Base-by-base conservation (phyloP, 2,113 vertebrate species). In the Syngnathus floridae region DNA sequence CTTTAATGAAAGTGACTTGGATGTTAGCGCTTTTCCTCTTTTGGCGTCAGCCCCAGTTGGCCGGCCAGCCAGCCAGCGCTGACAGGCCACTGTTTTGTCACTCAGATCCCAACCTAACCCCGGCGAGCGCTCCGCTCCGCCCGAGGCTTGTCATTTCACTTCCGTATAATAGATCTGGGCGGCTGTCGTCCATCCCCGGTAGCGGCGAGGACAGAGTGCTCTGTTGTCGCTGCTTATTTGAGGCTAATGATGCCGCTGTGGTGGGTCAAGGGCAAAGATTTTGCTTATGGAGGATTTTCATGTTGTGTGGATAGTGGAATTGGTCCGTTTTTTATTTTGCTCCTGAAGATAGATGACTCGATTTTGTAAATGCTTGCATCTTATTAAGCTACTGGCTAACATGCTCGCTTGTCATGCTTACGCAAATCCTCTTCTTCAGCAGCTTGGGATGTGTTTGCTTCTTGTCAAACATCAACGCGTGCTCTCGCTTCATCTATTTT, bases 31-130 rank as follows among this genome's bases (percentile, higher is more conserved):
- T 56, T 56, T 56, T 56, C 54, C 54, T 13, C 2, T 12, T 26
- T 31, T 31, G 26, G 26, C 3, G 54, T 36, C 54, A 7, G 54
- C 26, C 16, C 14, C 54, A 35, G 54, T 56, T 56, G 36, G 54
- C 14, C 54, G 17, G 54, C 35, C 35, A 56, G 54, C 26, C 26
- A 31, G 26, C 26, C 26, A 31, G 26, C 26, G 26, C 26, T 35
- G 54, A 56, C 13, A 56, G 54, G 54, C 54, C 54, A 17, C 54
- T 35, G 54, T 56, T 56, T 56, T 56, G 54, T 56, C 54, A 35
- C 26, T 56, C 54, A 35, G 35, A 56, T 56, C 54, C 54, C 36
- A 35, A 56, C 26, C 54, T 56, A 35, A 56, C 26, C 54, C 26
- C 26, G 2, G 26, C 14, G 54, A 56, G 13, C 22, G 22, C 22